Conservation (phyloP, 2,888 invertebrate species). For the Drosophila atripex region DNA sequence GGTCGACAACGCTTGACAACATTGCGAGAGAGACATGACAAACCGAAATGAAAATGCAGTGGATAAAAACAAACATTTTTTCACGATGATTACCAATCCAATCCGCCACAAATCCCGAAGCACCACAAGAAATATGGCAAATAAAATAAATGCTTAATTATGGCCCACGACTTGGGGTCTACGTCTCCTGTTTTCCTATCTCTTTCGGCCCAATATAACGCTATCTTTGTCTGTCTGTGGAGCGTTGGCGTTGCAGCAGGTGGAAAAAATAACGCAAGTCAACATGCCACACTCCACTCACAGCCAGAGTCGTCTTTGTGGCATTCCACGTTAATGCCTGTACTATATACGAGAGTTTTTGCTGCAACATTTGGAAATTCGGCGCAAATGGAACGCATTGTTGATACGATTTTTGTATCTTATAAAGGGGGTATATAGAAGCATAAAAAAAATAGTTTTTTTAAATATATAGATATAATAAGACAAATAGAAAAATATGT, state of each 20-base stretch:
- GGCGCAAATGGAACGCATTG: conserved; percentile 67
- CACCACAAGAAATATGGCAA: conserved; percentile 74
- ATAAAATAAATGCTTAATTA: conserved; percentile 81
- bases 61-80: conserved; percentile 47
- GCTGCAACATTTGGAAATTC: conserved; percentile 67
- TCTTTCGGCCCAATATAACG: not conserved
- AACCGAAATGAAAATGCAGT: conserved; percentile 22
- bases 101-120: conserved; percentile 54
- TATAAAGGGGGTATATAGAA: not conserved
- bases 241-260: conserved; percentile 71
- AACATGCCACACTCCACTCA: conserved; percentile 59
- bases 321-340: conserved; percentile 32
- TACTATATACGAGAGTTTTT: conserved; percentile 36
- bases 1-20: conserved; percentile 72
- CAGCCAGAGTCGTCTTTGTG: conserved; percentile 24
- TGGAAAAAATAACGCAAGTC: conserved; percentile 77
- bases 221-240: conserved; percentile 25
- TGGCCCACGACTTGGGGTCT: conserved; percentile 54
- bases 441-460: too few relatives aligned
- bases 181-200: conserved; percentile 20
- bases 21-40: conserved; percentile 51
- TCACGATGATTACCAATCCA: conserved; percentile 72
- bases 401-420: conserved; percentile 67
- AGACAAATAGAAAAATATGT: too few relatives aligned
- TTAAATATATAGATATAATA: too few relatives aligned